These are phyloP conservation scores for Phacellophora camtschatica DNA, from an alignment of 30 jellyfish, hydroid and myxozoan species.

Conservation along the genomic window DNA sequence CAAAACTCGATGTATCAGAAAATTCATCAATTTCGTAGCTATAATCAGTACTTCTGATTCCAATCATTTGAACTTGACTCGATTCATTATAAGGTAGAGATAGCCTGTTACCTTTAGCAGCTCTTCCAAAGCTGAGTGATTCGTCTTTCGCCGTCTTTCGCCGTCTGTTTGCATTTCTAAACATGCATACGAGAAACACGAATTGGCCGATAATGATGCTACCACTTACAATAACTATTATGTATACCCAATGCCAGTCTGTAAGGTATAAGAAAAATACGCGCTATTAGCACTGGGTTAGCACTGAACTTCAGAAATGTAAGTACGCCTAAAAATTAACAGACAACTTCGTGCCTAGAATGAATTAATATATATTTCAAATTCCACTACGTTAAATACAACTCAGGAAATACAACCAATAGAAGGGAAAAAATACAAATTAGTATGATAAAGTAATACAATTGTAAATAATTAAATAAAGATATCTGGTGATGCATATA, in stretches of 20 bases:
- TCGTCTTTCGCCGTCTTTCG: neutral
- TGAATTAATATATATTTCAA: no score
- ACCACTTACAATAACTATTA: neutral
- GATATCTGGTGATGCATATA: no score
- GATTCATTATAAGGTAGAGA: conserved; percentile 21
- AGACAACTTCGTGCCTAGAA: no score
- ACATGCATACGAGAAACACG: conserved; percentile 25
- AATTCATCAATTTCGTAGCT: neutral
- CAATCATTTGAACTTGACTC: conserved; percentile 30
- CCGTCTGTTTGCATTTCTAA: neutral
- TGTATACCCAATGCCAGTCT: conserved; percentile 68
- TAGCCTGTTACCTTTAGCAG: neutral
- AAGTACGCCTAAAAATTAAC: no score
- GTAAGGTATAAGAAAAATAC: neutral
- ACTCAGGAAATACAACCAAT: no score
- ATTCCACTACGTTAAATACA: no score
- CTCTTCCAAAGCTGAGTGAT: neutral
- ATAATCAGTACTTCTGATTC: conserved; percentile 31
- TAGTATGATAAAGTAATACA: no score
- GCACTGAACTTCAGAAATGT: no score
- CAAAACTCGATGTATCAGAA: conserved; percentile 18
- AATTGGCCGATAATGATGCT: conserved; percentile 16
- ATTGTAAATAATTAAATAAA: no score
- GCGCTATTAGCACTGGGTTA: no score
- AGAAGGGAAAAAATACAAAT: no score